Conservation (phyloP, 1,140 invertebrate genomes). For the Uloborus diversus region DNA sequence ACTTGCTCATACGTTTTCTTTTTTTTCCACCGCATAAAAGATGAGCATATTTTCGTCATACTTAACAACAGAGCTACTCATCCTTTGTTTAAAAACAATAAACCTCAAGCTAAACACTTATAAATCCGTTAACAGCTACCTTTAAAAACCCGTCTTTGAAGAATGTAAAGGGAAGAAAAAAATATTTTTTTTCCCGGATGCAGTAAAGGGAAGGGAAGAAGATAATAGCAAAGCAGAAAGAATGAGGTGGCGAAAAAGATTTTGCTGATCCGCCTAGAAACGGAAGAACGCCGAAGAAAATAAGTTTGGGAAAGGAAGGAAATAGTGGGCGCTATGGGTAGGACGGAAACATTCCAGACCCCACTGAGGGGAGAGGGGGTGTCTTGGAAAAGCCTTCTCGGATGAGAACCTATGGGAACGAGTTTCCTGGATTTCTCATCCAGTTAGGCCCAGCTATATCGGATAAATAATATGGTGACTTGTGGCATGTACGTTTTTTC, state of each 20-base stretch:
- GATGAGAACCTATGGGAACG: conserved; percentile 36
- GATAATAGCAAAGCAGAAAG: conserved; percentile 34
- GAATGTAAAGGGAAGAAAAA: neutral
- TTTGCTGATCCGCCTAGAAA: conserved; percentile 46
- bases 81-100: conserved; percentile 34
- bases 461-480: conserved; percentile 41
- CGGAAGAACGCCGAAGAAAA: conserved; percentile 33
- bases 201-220: conserved; percentile 32
- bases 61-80: conserved; percentile 10
- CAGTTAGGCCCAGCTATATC: conserved; percentile 19
- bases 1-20: neutral
- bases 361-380: neutral
- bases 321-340: conserved; percentile 39
- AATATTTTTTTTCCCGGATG: conserved; percentile 18
- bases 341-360: conserved; percentile 40
- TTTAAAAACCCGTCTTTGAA: neutral
- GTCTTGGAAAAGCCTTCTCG: neutral
- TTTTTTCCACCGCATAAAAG: neutral
- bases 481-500: too few species aligned
- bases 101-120: conserved; percentile 33
- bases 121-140: conserved; percentile 36
- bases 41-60: conserved; percentile 1
- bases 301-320: conserved; percentile 48
- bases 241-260: conserved; percentile 44
- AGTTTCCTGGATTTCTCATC: conserved; percentile 45